phyloP scores from a whole-genome alignment of 37 sponge, comb jelly and placozoan species.

The Ephydatia muelleri region DNA sequence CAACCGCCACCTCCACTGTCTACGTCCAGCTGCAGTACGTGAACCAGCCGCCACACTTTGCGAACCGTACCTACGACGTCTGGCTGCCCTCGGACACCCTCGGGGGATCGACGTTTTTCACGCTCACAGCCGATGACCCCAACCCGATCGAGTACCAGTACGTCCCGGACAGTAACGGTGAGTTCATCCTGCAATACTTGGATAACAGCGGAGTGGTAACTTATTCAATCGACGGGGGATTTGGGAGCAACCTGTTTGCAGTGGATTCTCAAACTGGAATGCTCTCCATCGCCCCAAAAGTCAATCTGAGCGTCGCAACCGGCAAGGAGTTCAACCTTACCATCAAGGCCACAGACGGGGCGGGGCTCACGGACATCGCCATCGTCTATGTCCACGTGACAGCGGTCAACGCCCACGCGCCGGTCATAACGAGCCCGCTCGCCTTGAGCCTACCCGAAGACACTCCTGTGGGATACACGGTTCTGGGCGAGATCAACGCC shows the following conservation, averaged over 20 bases:
- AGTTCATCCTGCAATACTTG: slow-evolving; percentile 24
- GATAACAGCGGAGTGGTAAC: slow-evolving; percentile 61
- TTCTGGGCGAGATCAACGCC: slow-evolving; percentile 62
- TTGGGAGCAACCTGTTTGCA: slow-evolving; percentile 47
- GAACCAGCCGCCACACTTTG: slow-evolving; percentile 52
- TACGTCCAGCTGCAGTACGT: neutral
- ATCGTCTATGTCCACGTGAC: slow-evolving; percentile 33
- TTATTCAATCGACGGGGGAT: slow-evolving; percentile 56
- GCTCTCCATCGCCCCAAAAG: slow-evolving; percentile 25
- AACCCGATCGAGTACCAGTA: slow-evolving; percentile 32
- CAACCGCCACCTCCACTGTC: neutral
- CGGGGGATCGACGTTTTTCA: slow-evolving; percentile 30
- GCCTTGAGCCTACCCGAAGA: slow-evolving; percentile 52
- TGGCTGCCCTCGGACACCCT: slow-evolving; percentile 25
- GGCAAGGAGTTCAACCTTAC: slow-evolving; percentile 60
- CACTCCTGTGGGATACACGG: slow-evolving; percentile 43
- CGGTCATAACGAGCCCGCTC: slow-evolving; percentile 50
- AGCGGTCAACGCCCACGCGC: slow-evolving; percentile 78
- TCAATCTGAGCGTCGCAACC: slow-evolving; percentile 49
- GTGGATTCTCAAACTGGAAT: slow-evolving; percentile 56
- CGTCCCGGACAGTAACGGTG: slow-evolving; percentile 4
- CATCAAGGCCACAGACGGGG: slow-evolving; percentile 62
- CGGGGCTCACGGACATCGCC: slow-evolving; percentile 38
- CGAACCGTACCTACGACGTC: slow-evolving; percentile 8
- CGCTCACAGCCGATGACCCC: slow-evolving; percentile 50